These are phyloP conservation scores for Scalopus aquaticus DNA, from an alignment of 2,113 vertebrate species.

Conservation along the genomic window DNA sequence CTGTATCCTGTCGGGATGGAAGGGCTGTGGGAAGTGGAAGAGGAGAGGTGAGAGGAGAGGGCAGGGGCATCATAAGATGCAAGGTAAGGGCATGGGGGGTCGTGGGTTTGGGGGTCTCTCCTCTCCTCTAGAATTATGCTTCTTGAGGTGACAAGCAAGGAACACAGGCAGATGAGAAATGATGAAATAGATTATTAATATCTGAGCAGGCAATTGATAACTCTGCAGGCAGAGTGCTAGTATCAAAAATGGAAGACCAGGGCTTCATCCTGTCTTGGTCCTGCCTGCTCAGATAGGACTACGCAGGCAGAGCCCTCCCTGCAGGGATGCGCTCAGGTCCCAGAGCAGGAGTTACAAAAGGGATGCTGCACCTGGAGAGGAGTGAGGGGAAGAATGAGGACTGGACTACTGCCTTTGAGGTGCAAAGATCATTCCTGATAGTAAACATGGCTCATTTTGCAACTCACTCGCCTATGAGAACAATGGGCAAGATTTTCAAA, in stretches of 20 bases:
- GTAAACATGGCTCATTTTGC: not conserved
- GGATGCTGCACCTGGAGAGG: not conserved
- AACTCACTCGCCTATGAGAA: not conserved
- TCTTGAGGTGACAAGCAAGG: not conserved
- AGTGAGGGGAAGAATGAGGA: not conserved
- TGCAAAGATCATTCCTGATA: not conserved
- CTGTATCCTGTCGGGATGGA: fast-evolving
- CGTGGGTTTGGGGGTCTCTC: not conserved
- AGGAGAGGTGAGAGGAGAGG: not conserved
- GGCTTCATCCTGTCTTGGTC: not conserved
- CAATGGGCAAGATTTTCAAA: not conserved
- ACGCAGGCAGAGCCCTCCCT: fast-evolving
- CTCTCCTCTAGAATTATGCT: not conserved
- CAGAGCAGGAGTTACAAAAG: not conserved
- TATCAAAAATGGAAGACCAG: not conserved
- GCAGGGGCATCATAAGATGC: fast-evolving
- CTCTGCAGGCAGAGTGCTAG: too few species aligned
- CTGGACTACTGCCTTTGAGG: not conserved
- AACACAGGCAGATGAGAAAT: not conserved
- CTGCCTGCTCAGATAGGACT: fast-evolving
- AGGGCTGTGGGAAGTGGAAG: fast-evolving
- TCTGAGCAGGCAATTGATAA: not conserved
- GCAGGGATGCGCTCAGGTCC: not conserved
- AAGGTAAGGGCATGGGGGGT: too few species aligned
- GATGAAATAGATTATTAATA: not conserved